Percentiles rank a stretch among this genome's conserved stretches.
phyloP scores from a whole-genome alignment of 2,888 invertebrate species.

The Caenorhabditis virilis region DNA sequence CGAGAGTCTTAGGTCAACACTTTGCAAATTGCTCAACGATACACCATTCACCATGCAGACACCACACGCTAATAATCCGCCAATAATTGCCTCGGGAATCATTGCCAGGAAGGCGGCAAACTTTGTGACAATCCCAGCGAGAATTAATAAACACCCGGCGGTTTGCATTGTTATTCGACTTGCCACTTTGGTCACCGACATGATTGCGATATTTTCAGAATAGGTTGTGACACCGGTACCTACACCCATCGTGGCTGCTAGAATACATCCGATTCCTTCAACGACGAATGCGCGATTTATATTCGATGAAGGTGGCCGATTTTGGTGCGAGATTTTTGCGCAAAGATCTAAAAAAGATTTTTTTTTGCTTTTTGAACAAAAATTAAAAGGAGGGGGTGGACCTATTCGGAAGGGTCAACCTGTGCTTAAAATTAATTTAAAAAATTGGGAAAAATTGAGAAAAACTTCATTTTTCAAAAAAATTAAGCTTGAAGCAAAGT shows the following conservation, averaged over 20 bases:
- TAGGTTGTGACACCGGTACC: slow-evolving; percentile 63
- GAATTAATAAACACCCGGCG: slow-evolving; percentile 50
- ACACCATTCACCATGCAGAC: slow-evolving; percentile 61
- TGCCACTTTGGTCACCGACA: slow-evolving; percentile 55
- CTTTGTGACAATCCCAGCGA: slow-evolving; percentile 44
- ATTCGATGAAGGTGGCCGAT: slow-evolving; percentile 49
- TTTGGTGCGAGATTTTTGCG: slow-evolving; percentile 49
- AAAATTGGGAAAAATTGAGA: too few species aligned
- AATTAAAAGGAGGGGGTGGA: too few species aligned
- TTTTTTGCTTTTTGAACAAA: too few species aligned
- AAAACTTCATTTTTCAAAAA: too few species aligned
- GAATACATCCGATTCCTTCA: slow-evolving; percentile 57
- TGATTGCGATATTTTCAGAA: slow-evolving; percentile 59
- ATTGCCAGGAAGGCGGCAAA: slow-evolving; percentile 61
- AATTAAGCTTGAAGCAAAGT: too few species aligned
- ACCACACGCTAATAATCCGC: slow-evolving; percentile 59
- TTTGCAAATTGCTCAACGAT: slow-evolving; percentile 51
- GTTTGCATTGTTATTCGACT: slow-evolving; percentile 59
- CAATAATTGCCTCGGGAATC: slow-evolving; percentile 62
- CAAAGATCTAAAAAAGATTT: slow-evolving; percentile 15
- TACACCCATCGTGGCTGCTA: slow-evolving; percentile 56
- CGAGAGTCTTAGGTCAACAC: slow-evolving; percentile 42
- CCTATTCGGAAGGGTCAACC: too few species aligned
- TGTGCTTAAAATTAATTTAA: neutral
- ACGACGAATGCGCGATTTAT: slow-evolving; percentile 60